These are phyloP conservation scores for Etheostoma nigrum DNA, from an alignment of 2,797 vertebrate species.

Conservation along the genomic window DNA sequence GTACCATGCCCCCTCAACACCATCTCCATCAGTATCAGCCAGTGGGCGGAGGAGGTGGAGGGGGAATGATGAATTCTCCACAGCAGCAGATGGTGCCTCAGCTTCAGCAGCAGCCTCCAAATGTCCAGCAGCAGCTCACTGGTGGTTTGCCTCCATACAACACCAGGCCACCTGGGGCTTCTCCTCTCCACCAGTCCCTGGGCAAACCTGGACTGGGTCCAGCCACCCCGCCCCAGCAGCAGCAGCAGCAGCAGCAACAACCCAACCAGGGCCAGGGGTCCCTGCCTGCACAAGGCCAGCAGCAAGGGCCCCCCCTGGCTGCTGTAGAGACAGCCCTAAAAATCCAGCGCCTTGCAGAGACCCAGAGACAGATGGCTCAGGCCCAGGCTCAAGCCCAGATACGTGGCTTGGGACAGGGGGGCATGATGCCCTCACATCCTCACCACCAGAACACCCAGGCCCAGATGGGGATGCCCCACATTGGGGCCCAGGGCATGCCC, in stretches of 20 bases:
- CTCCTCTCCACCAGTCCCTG: slow-evolving; percentile 87
- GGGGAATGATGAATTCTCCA: slow-evolving; percentile 83
- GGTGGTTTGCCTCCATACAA: slow-evolving; percentile 88
- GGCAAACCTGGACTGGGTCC: slow-evolving; percentile 93
- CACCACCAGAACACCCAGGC: slow-evolving; percentile 84
- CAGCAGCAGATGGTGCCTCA: slow-evolving; percentile 82
- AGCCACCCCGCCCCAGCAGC: slow-evolving; percentile 89
- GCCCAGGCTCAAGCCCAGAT: slow-evolving; percentile 88
- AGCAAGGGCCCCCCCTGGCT: slow-evolving; percentile 90
- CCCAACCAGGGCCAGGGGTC: slow-evolving; percentile 85
- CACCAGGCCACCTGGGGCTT: slow-evolving; percentile 84
- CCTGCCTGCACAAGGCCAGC: slow-evolving; percentile 87
- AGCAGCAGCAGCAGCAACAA: slow-evolving; percentile 79
- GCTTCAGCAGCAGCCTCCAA: slow-evolving; percentile 84
- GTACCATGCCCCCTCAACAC: slow-evolving; percentile 75
- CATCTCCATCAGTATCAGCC: slow-evolving; percentile 84
- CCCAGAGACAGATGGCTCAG: slow-evolving; percentile 96
- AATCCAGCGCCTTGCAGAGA: slow-evolving; percentile 95
- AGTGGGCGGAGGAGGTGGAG: slow-evolving; percentile 69
- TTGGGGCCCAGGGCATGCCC: slow-evolving; percentile 81
- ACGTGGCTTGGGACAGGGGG: slow-evolving; percentile 80
- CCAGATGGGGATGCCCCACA: slow-evolving; percentile 89
- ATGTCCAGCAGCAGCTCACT: slow-evolving; percentile 88
- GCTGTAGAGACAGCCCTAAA: slow-evolving; percentile 96
- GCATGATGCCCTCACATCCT: slow-evolving; percentile 86